Conservation (phyloP, 1,140 invertebrate species). For the Augochlora pura region DNA sequence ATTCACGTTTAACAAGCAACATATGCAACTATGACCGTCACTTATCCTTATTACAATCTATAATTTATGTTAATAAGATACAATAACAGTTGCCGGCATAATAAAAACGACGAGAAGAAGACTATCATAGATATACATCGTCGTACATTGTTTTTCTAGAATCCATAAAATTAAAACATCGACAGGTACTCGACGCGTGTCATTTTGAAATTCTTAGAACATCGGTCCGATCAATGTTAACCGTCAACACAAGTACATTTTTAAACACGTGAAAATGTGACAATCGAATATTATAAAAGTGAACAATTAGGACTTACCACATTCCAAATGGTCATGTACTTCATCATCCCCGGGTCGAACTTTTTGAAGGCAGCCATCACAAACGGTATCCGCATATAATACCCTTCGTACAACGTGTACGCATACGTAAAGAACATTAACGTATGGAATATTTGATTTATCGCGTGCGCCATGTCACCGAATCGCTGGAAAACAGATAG, state of each 20-base stretch:
- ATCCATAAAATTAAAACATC: too few relatives aligned
- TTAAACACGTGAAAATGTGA: background rate
- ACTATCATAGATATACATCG: too few relatives aligned
- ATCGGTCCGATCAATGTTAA: too few relatives aligned
- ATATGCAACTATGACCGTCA: too few relatives aligned
- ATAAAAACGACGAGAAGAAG: too few relatives aligned
- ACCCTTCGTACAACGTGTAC: constrained; percentile 65
- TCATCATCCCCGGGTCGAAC: constrained; percentile 78
- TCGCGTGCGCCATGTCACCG: constrained; percentile 23
- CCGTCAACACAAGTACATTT: background rate
- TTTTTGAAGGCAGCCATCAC: constrained; percentile 42
- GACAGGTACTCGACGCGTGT: too few relatives aligned
- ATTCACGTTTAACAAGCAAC: too few relatives aligned
- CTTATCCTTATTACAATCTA: too few relatives aligned
- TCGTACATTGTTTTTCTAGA: too few relatives aligned
- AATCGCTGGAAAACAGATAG: constrained; percentile 33
- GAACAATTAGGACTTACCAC: constrained; percentile 76
- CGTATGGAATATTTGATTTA: constrained; percentile 60
- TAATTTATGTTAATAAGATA: too few relatives aligned
- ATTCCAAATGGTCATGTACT: constrained; percentile 81
- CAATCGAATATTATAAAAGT: background rate
- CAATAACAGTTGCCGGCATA: too few relatives aligned
- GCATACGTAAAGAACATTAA: constrained; percentile 57
- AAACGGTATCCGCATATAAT: constrained; percentile 63
- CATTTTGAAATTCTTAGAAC: too few relatives aligned